phyloP scores from a whole-genome alignment of 2,888 invertebrate genomes.

The Myopa tessellatipennis region DNA sequence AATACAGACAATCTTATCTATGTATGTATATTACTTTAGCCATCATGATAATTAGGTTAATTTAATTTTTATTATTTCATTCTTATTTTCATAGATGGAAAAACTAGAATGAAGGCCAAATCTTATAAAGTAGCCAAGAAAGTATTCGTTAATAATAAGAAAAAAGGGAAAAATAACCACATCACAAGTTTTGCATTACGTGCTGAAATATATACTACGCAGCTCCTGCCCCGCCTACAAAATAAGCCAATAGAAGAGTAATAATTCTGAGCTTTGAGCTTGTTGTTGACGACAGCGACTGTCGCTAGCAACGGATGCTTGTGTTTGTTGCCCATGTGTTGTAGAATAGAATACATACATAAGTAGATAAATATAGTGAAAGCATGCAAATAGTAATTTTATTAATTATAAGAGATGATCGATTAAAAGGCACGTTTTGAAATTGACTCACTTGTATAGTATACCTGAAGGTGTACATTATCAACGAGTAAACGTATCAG shows the following conservation, averaged over 20 bases:
- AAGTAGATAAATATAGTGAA: background rate
- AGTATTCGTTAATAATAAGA: background rate
- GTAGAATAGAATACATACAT: background rate
- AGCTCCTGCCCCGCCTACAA: constrained; percentile 42
- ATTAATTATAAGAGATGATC: constrained; percentile 14
- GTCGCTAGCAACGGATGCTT: background rate
- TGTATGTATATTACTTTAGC: too few relatives aligned
- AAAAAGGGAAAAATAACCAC: constrained; percentile 1
- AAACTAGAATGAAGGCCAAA: too few relatives aligned
- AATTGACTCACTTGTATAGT: background rate
- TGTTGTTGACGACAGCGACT: constrained; percentile 14
- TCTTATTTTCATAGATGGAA: too few relatives aligned
- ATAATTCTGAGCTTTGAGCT: background rate
- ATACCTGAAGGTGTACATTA: background rate
- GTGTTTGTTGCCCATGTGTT: constrained; percentile 7
- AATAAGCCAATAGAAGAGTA: constrained; percentile 37
- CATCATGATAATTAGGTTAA: too few relatives aligned
- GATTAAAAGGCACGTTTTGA: constrained; percentile 14
- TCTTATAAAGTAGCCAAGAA: too few relatives aligned
- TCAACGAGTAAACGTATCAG: too few relatives aligned
- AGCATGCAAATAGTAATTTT: background rate
- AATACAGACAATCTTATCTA: too few relatives aligned
- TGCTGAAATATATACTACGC: background rate
- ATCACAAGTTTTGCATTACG: background rate
- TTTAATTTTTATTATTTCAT: too few relatives aligned